Percentiles rank a stretch among this genome's conserved stretches.
Evolutionary conservation across 2,797 vertebrate genomes (phyloP).

Genomic region (Microctenopoma steveboyesi): DNA sequence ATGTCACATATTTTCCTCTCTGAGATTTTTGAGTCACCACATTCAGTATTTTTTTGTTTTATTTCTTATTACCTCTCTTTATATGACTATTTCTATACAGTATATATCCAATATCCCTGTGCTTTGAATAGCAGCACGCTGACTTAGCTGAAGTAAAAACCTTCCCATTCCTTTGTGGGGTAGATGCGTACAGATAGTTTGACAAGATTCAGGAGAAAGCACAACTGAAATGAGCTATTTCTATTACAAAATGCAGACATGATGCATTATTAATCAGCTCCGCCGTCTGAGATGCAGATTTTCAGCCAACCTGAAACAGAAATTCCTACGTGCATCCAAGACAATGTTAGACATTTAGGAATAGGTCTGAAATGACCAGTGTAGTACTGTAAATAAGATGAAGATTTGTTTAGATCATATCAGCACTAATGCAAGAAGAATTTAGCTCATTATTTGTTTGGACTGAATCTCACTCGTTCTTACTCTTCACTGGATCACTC

Average conservation of each 20-base stretch:
- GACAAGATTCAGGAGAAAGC: slow-evolving; percentile 3
- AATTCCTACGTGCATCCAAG: not conserved
- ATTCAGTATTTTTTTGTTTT: not conserved
- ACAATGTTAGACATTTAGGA: too few species aligned
- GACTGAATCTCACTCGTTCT: not conserved
- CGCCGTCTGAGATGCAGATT: slow-evolving; percentile 18
- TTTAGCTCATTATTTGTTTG: not conserved
- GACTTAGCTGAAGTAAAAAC: slow-evolving; percentile 4
- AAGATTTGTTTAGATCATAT: slow-evolving; percentile 1
- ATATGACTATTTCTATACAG: not conserved
- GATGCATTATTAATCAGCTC: slow-evolving; percentile 29
- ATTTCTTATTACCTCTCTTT: not conserved
- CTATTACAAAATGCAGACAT: not conserved
- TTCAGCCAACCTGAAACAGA: not conserved
- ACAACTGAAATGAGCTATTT: slow-evolving; percentile 9
- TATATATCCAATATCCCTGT: slow-evolving; percentile 2
- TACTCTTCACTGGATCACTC: slow-evolving; percentile 35
- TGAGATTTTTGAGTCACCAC: too few species aligned
- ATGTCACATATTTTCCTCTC: too few species aligned
- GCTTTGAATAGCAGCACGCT: slow-evolving; percentile 14
- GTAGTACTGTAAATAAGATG: not conserved
- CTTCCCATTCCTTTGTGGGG: not conserved
- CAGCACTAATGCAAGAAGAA: not conserved
- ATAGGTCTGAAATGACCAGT: not conserved
- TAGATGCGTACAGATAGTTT: slow-evolving; percentile 27